Conservation (phyloP, 2,888 invertebrate genomes). For the Ectobius pallidus region DNA sequence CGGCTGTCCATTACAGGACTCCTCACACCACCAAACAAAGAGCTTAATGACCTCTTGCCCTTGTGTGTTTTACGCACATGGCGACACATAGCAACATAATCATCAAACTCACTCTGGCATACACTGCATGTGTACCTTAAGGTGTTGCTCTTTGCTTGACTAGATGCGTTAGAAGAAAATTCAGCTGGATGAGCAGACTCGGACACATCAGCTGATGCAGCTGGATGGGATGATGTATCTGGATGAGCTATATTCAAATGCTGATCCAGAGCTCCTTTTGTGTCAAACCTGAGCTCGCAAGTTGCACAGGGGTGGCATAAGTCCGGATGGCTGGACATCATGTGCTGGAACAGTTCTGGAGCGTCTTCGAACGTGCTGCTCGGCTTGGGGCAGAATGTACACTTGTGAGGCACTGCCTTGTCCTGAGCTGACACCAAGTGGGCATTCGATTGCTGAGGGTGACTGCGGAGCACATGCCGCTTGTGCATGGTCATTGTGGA, state of each 20-base stretch:
- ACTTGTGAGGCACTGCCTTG: not conserved
- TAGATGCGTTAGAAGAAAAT: too few species aligned
- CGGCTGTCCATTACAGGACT: not conserved
- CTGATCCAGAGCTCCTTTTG: conserved; percentile 3
- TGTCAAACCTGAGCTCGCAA: conserved; percentile 23
- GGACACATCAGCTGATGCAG: not conserved
- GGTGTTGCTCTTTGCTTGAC: not conserved
- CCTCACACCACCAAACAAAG: not conserved
- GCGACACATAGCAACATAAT: conserved; percentile 54
- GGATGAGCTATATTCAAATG: not conserved
- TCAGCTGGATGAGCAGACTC: not conserved
- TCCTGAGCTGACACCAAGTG: not conserved
- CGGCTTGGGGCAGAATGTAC: conserved; percentile 22
- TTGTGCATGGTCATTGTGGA: conserved; percentile 38
- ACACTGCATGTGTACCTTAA: conserved; percentile 52
- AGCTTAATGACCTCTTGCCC: not conserved
- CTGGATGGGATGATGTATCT: not conserved
- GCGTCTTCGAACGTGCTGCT: not conserved
- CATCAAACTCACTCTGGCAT: conserved; percentile 54
- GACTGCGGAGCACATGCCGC: conserved; percentile 36
- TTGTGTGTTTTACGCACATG: conserved; percentile 53
- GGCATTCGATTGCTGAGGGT: not conserved
- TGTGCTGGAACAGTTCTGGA: conserved; percentile 15
- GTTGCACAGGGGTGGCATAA: conserved; percentile 22
- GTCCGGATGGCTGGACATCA: not conserved